Evolutionary conservation across 2,888 invertebrate genomes (phyloP), one percentile per base, ranked within the genome.

Genomic region (Megalurothrips usitatus): DNA sequence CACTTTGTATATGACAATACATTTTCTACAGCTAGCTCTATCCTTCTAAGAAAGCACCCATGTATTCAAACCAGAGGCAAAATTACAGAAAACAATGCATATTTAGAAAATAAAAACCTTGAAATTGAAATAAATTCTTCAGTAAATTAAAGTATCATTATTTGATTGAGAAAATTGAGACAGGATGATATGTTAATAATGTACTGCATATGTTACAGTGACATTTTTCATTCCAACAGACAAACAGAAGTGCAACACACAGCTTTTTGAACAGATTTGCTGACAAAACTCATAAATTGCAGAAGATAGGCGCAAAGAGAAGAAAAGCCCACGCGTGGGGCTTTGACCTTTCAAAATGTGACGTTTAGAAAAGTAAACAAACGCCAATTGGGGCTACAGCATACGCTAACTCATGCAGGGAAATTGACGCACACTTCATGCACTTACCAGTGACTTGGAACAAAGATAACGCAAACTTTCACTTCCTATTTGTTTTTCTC

Each of bases 331-430:
- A 75, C 68, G 12, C 1, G 2, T 0, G 26, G 68, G 68, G 68
- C 68, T 75, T 75, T 75, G 68, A 75, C 68, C 68, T 75, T 75
- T 75, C 68, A 10, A 26, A 75, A 75, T 26, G 26, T 75, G 68
- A 23, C 26, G 68, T 23, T 75, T 75, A 23, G 23, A 12, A 75
- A 26, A 26, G 68, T 75, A 75, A 75, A 75, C 68, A 75, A 75
- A 75, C 68, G 23, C 68, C 12, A 26, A 75, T 26, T 26, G 12
- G 1, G 0, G 3, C 68, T 17, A 75, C 68, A 75, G 34, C 34
- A 12, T 26, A 0, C 68, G 23, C 10, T 26, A 26, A 75, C n/a
- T 26, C 23, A 75, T 26, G 12, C 26, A 75, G 23, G 11, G 23
- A 12, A 75, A 26, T 26, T 26, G 4, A 9, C 9, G 4, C 68